Evolutionary conservation across 2,113 vertebrate genomes (phyloP).

Genomic region (Hippocampus guttulatus): DNA sequence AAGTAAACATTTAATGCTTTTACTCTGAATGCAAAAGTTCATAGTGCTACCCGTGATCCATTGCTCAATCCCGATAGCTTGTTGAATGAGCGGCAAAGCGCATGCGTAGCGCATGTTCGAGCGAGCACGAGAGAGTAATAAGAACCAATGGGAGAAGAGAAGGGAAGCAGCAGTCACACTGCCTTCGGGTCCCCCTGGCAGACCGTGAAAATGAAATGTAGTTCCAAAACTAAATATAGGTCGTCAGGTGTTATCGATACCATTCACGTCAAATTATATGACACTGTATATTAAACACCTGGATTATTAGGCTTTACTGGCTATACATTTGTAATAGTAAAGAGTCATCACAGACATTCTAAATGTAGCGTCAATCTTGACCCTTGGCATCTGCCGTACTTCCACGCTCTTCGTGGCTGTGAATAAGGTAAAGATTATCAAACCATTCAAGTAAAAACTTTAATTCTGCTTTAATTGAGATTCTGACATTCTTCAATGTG

Average conservation of each 20-base stretch:
- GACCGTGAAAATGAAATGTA: background rate
- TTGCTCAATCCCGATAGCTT: background rate
- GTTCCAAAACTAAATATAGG: no score
- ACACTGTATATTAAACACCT: no score
- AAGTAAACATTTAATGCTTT: background rate
- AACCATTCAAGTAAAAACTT: background rate
- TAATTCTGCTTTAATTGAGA: background rate
- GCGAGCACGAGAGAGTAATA: constrained; percentile 34
- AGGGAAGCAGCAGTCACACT: constrained; percentile 45
- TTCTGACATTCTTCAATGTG: background rate
- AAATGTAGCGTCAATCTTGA: background rate
- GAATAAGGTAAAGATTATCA: constrained; percentile 41
- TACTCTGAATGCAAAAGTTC: constrained; percentile 15
- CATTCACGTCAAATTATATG: no score
- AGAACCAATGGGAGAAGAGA: constrained; percentile 59
- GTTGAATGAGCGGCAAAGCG: constrained; percentile 51
- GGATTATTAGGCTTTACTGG: no score
- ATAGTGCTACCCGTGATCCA: background rate
- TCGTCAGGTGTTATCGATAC: no score
- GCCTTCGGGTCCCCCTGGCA: constrained; percentile 21
- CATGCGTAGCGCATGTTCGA: constrained; percentile 72
- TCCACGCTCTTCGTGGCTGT: constrained; percentile 3
- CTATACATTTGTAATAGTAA: no score
- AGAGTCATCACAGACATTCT: no score
- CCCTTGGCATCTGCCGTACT: constrained; percentile 40